Evolutionary conservation across 2,888 invertebrate genomes (phyloP).

Genomic region (Tineola bisselliella): DNA sequence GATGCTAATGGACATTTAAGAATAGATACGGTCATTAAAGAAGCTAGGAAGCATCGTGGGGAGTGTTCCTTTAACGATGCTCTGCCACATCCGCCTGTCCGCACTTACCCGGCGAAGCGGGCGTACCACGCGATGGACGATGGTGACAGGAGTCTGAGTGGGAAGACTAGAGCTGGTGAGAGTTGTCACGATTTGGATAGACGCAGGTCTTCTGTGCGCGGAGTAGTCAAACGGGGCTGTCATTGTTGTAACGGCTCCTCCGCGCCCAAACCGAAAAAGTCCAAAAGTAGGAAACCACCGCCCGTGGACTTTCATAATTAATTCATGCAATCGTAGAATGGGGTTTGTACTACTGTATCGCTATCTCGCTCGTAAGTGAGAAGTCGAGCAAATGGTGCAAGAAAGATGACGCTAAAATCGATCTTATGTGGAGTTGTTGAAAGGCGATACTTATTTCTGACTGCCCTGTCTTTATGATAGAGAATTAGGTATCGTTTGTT

Average conservation of each 20-base stretch:
- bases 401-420: conserved; percentile 15
- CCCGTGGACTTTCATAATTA: conserved; percentile 14
- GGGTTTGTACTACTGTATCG: not conserved
- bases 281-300: conserved; percentile 34
- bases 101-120: conserved; percentile 49
- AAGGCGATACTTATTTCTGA: too few species aligned
- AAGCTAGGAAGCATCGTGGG: conserved; percentile 40
- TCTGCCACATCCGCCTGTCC: conserved; percentile 36
- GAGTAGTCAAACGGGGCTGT: conserved; percentile 70
- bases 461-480: too few species aligned
- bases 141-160: conserved; percentile 49
- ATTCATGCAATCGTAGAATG: too few species aligned
- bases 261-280: conserved; percentile 59
- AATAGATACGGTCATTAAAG: conserved; percentile 59
- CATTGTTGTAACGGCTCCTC: conserved; percentile 71
- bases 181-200: conserved; percentile 27
- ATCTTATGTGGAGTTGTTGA: conserved; percentile 10
- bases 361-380: conserved; percentile 20
- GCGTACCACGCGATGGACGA: conserved; percentile 30
- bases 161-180: conserved; percentile 42
- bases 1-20: conserved; percentile 51
- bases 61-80: conserved; percentile 45
- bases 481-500: too few species aligned
- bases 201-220: conserved; percentile 55
- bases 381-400: too few species aligned